These are phyloP conservation scores for Dendropsophus ebraccatus DNA, from an alignment of 2,113 vertebrate species.

Conservation along the genomic window DNA sequence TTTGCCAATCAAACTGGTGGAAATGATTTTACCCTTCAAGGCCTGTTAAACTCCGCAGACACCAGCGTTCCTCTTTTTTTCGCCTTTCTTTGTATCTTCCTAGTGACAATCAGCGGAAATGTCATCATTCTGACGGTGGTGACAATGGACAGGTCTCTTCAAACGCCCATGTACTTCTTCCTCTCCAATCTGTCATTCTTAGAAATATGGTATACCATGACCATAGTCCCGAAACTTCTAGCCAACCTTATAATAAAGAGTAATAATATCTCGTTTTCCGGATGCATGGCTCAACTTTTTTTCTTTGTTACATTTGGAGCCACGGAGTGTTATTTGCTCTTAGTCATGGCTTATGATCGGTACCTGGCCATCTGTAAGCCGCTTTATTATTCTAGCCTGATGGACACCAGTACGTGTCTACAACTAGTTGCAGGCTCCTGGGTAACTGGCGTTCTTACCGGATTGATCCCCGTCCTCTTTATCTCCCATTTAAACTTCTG, in stretches of 20 bases:
- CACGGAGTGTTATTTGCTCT: slow-evolving; percentile 58
- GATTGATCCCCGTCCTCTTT: slow-evolving; percentile 31
- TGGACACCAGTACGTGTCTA: slow-evolving; percentile 39
- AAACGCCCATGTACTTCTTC: slow-evolving; percentile 57
- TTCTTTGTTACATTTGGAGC: slow-evolving; percentile 55
- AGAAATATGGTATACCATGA: slow-evolving; percentile 52
- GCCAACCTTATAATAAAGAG: slow-evolving; percentile 31
- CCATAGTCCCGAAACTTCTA: slow-evolving; percentile 56
- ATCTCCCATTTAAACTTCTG: slow-evolving; percentile 48
- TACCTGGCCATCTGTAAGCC: slow-evolving; percentile 61
- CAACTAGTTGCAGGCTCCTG: slow-evolving; percentile 41
- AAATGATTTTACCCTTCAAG: slow-evolving; percentile 52
- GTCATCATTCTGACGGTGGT: slow-evolving; percentile 47
- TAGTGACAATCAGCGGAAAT: slow-evolving; percentile 54
- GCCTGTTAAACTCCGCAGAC: slow-evolving; percentile 19
- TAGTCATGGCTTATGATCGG: slow-evolving; percentile 55
- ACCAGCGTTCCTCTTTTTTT: slow-evolving; percentile 30
- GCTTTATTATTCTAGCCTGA: slow-evolving; percentile 47
- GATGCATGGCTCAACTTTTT: slow-evolving; percentile 54
- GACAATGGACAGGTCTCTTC: slow-evolving; percentile 45
- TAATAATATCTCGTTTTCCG: slow-evolving; percentile 43
- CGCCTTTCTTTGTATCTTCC: slow-evolving; percentile 49
- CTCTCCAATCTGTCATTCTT: slow-evolving; percentile 55
- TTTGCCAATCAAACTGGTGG: slow-evolving; percentile 28
- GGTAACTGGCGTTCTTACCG: slow-evolving; percentile 37